phyloP scores from a whole-genome alignment of 2,797 vertebrate genomes.

The Malacoctenus gilli region DNA sequence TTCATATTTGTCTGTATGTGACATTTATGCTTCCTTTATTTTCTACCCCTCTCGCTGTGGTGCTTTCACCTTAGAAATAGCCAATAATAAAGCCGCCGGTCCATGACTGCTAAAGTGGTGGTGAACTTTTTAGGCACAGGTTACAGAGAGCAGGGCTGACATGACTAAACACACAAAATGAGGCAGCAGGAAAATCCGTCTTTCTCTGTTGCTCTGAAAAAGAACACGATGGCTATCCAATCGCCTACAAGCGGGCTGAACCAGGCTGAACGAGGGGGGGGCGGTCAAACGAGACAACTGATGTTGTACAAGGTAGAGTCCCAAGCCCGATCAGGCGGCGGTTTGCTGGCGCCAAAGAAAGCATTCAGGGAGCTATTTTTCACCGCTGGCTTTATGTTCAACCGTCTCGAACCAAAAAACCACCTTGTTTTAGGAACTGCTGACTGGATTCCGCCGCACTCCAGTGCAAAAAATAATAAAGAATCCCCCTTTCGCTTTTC shows the following conservation, averaged over 20 bases:
- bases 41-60: too few relatives aligned
- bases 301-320: slow-evolving; percentile 20
- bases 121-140: too few relatives aligned
- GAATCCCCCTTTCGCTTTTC: slow-evolving; percentile 21
- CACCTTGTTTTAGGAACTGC: slow-evolving; percentile 12
- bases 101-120: too few relatives aligned
- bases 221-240: slow-evolving; percentile 1
- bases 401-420: slow-evolving; percentile 11
- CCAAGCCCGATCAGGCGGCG: slow-evolving; percentile 18
- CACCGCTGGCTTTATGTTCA: slow-evolving; percentile 28
- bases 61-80: too few relatives aligned
- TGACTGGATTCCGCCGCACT: neutral
- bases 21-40: too few relatives aligned
- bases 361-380: slow-evolving; percentile 4
- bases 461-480: slow-evolving; percentile 35
- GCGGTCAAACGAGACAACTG: slow-evolving; percentile 9
- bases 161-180: slow-evolving; percentile 1
- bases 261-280: slow-evolving; percentile 21
- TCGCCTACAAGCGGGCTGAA: slow-evolving; percentile 1
- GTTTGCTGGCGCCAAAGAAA: slow-evolving; percentile 11
- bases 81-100: too few relatives aligned
- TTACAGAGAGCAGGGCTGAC: too few relatives aligned
- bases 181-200: neutral
- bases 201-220: neutral
- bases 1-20: too few relatives aligned